A percentile compares a stretch with the other conserved stretches of the same genome.
Conservation (phyloP, 2,888 invertebrate genomes). For the Drosophila prolongata region DNA sequence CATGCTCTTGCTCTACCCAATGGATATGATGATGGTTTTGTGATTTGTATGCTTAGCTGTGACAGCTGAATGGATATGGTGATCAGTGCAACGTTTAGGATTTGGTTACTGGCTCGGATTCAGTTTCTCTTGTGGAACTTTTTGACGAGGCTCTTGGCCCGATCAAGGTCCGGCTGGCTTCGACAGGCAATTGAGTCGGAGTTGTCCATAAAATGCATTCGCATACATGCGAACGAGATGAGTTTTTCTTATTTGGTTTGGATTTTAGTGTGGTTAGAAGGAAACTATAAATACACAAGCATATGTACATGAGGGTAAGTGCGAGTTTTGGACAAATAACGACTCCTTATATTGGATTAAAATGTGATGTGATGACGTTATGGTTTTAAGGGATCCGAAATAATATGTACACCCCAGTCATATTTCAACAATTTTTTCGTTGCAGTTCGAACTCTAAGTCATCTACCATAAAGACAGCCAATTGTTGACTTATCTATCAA, state of each 20-base stretch:
- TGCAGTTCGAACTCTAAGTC: not conserved
- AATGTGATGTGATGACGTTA: not conserved
- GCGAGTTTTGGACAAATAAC: conserved; percentile 10
- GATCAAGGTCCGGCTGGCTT: conserved; percentile 63
- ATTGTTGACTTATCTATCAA: conserved; percentile 8
- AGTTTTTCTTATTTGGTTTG: conserved; percentile 19
- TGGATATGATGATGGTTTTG: conserved; percentile 44
- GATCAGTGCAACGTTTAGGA: conserved; percentile 22
- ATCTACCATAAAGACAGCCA: conserved; percentile 2
- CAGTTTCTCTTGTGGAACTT: conserved; percentile 3
- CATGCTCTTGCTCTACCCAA: conserved; percentile 65
- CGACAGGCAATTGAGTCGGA: conserved; percentile 64
- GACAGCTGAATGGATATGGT: conserved; percentile 31
- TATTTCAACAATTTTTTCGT: conserved; percentile 1
- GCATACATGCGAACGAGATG: conserved; percentile 19
- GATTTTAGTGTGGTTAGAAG: conserved; percentile 49
- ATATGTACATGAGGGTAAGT: conserved; percentile 41
- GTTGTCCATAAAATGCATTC: conserved; percentile 67
- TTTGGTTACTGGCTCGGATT: conserved; percentile 7
- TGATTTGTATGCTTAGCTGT: conserved; percentile 41
- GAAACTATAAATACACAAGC: conserved; percentile 64
- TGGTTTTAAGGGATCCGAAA: not conserved
- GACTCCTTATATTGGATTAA: not conserved
- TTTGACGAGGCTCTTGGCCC: conserved; percentile 39
- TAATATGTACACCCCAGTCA: not conserved